These are phyloP conservation scores for Cheilosia vulpina DNA, from an alignment of 2,888 invertebrate genomes.

Conservation along the genomic window DNA sequence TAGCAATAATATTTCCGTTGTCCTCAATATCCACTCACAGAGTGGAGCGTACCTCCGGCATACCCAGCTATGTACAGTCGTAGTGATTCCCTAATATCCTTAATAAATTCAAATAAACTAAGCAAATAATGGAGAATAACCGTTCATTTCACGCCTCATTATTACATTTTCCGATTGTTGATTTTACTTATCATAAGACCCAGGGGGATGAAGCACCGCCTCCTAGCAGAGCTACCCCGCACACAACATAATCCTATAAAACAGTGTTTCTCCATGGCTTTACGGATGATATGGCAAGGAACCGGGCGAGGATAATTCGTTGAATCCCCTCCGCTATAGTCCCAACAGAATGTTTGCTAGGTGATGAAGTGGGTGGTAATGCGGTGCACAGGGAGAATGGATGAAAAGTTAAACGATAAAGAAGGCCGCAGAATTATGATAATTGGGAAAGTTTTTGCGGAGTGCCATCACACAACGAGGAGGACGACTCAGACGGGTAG, in stretches of 20 bases:
- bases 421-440: slow-evolving; percentile 75
- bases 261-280: slow-evolving; percentile 24
- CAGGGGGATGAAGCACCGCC: slow-evolving; percentile 45
- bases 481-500: slow-evolving; percentile 39
- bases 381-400: slow-evolving; percentile 52
- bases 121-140: slow-evolving; percentile 75
- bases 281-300: slow-evolving; percentile 3
- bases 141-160: slow-evolving; percentile 76
- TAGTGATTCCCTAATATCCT: slow-evolving; percentile 71
- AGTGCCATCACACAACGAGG: slow-evolving; percentile 37
- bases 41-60: neutral
- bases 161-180: slow-evolving; percentile 76
- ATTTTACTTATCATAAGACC: slow-evolving; percentile 74
- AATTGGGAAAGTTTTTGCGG: slow-evolving; percentile 75
- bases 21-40: slow-evolving; percentile 63
- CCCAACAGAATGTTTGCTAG: slow-evolving; percentile 68
- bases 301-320: slow-evolving; percentile 46
- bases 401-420: slow-evolving; percentile 75
- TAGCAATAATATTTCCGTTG: slow-evolving; percentile 73
- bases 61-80: neutral
- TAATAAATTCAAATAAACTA: slow-evolving; percentile 75
- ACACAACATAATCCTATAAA: slow-evolving; percentile 33
- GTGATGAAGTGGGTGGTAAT: slow-evolving; percentile 68
- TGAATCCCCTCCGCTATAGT: slow-evolving; percentile 16
- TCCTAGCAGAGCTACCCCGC: neutral